These are phyloP conservation scores for Lottia gigantea DNA, from an alignment of 2,888 invertebrate genomes.

Conservation along the genomic window DNA sequence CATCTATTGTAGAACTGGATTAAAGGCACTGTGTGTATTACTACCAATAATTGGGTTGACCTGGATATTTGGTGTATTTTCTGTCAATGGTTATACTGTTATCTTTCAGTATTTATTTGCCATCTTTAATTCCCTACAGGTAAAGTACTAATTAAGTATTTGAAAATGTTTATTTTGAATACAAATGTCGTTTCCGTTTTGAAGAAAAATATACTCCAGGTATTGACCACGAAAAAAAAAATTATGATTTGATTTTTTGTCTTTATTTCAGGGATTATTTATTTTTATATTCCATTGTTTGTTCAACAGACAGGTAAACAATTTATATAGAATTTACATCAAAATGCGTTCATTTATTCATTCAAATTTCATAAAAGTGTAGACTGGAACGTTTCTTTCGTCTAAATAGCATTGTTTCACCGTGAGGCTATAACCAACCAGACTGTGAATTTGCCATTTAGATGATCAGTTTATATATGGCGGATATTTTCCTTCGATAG, in stretches of 20 bases:
- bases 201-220: no score
- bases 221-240: no score
- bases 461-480: not conserved
- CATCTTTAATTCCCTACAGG: constrained; percentile 51
- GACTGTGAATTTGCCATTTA: not conserved
- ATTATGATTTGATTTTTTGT: not conserved
- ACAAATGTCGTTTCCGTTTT: no score
- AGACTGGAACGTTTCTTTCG: not conserved
- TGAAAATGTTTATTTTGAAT: not conserved
- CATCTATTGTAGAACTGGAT: constrained; percentile 36
- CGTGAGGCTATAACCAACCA: no score
- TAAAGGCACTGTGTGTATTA: constrained; percentile 43
- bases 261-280: constrained; percentile 44
- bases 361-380: no score
- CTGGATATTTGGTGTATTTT: constrained; percentile 51
- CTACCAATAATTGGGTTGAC: constrained; percentile 48
- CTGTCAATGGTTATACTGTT: constrained; percentile 40
- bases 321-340: not conserved
- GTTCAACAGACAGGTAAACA: constrained; percentile 39
- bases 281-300: constrained; percentile 49
- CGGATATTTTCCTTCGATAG: no score
- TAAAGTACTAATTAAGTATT: constrained; percentile 19
- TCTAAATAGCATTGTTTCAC: no score
- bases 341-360: no score
- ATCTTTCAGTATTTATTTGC: constrained; percentile 49